Evolutionary conservation across 2,113 vertebrate genomes (phyloP).

Genomic region (Rhinopomastus cyanomelas): DNA sequence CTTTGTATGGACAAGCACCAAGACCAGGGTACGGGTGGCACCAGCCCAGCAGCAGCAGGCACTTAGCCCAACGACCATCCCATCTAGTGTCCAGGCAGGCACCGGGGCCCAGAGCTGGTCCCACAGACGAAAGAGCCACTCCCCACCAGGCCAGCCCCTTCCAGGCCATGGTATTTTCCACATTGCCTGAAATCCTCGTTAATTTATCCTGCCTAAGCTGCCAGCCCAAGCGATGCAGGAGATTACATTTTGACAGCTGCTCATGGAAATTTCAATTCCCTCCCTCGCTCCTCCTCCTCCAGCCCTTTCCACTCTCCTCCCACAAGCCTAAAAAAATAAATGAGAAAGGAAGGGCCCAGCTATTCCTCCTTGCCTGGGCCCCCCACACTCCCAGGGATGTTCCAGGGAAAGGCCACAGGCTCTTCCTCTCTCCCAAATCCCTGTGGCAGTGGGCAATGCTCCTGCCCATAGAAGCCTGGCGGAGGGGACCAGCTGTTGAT

Average conservation of each 20-base stretch:
- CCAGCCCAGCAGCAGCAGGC: neutral
- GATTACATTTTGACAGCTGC: constrained; percentile 65
- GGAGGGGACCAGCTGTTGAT: neutral
- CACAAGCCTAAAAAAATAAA: neutral
- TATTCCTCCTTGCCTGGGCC: neutral
- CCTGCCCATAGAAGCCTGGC: neutral
- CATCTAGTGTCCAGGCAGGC: neutral
- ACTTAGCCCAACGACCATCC: rapidly evolving
- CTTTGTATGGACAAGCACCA: neutral
- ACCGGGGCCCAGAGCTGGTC: rapidly evolving
- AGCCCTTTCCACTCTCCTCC: constrained; percentile 27
- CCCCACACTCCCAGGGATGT: neutral
- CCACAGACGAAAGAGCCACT: neutral
- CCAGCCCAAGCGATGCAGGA: neutral
- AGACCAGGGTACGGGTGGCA: neutral
- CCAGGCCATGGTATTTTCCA: constrained; percentile 19
- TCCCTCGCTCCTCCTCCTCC: neutral
- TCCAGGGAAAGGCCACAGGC: neutral
- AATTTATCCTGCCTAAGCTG: constrained; percentile 50
- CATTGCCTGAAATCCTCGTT: constrained; percentile 39
- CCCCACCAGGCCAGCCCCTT: neutral
- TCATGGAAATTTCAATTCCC: constrained; percentile 63
- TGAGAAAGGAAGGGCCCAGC: neutral
- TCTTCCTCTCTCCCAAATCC: neutral
- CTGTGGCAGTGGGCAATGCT: neutral